These are phyloP conservation scores for Sepioteuthis lessoniana DNA, from an alignment of 2,888 invertebrate species.

Conservation along the genomic window DNA sequence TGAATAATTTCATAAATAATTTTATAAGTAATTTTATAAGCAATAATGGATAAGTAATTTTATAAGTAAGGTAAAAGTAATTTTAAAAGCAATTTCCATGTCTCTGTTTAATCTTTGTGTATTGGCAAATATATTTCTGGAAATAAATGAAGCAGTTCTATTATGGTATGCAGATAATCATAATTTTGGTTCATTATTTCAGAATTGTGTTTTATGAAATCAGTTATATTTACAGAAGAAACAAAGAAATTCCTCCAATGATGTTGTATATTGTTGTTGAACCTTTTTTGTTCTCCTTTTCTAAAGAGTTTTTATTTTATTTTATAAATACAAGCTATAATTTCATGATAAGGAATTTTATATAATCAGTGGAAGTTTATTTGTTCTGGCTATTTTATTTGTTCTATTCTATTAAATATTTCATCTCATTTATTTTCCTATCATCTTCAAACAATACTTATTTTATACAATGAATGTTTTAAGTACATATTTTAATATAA, in stretches of 20 bases:
- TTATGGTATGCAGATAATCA: not conserved
- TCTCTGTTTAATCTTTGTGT: conserved; percentile 4
- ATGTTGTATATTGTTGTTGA: not conserved
- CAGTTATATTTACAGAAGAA: not conserved
- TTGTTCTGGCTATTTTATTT: not conserved
- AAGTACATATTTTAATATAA: too few species aligned
- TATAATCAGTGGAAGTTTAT: not conserved
- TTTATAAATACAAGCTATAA: not conserved
- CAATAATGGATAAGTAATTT: conserved; percentile 20
- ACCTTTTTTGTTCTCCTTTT: not conserved
- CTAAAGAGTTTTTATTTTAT: not conserved
- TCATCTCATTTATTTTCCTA: too few species aligned
- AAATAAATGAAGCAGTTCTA: not conserved
- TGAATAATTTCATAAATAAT: conserved; percentile 16
- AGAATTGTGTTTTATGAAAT: not conserved
- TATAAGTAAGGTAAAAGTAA: not conserved
- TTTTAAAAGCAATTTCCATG: conserved; percentile 33
- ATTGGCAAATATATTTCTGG: not conserved
- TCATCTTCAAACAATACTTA: too few species aligned
- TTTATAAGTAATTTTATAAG: not conserved
- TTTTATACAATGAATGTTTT: too few species aligned
- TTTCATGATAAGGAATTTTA: not conserved
- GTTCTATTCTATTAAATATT: too few species aligned
- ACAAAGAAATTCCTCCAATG: not conserved
- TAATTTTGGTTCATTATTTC: not conserved